A percentile compares a stretch with the other conserved stretches of the same genome.
phyloP scores from a whole-genome alignment of 2,113 vertebrate species.

The Propithecus coquereli region DNA sequence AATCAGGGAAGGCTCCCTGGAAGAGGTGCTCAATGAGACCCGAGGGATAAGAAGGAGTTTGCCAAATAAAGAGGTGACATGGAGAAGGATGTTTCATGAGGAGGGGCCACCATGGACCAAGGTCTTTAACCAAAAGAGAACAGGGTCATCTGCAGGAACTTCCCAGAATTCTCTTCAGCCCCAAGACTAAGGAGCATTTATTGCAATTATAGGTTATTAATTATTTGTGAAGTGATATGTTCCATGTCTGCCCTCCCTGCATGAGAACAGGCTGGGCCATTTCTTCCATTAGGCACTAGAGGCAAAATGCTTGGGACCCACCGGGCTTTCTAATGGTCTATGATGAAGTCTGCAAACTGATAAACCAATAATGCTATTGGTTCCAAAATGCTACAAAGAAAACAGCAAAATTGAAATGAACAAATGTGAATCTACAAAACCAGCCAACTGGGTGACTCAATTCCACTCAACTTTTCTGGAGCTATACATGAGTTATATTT shows the following conservation, averaged over 20 bases:
- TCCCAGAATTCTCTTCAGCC: background rate
- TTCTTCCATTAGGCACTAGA: background rate
- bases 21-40: background rate
- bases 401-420: background rate
- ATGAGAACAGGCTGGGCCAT: background rate
- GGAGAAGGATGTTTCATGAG: background rate
- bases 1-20: background rate
- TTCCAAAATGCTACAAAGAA: background rate
- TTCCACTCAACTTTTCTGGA: background rate
- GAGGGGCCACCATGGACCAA: background rate
- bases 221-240: background rate
- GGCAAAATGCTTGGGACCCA: background rate
- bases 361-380: background rate
- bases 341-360: background rate
- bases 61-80: background rate
- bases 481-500: background rate
- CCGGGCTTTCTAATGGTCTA: background rate
- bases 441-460: background rate
- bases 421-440: background rate
- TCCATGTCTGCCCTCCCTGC: background rate
- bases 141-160: background rate
- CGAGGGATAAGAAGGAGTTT: background rate
- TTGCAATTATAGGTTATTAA: background rate
- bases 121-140: background rate
- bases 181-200: background rate